A percentile compares a stretch with the other conserved stretches of the same genome.
Evolutionary conservation across 23 tunicate species (phyloP).

Genomic region (Clavelina lepadiformis): DNA sequence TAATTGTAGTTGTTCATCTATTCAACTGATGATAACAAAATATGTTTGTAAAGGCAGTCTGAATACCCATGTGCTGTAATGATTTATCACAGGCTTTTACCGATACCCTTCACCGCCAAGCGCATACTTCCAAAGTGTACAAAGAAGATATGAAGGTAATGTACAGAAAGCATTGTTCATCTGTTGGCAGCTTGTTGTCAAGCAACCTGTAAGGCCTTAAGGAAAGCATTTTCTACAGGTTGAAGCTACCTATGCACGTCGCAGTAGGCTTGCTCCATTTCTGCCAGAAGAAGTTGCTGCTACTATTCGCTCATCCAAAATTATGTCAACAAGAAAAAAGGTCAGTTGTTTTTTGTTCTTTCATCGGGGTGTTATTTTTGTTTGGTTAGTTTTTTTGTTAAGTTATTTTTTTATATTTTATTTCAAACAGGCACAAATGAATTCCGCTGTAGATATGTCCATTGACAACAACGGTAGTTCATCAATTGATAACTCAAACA

Average conservation of each 20-base stretch:
- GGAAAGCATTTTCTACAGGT: constrained; percentile 24
- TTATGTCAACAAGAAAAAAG: background rate
- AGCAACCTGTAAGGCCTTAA: background rate
- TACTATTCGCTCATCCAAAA: constrained; percentile 24
- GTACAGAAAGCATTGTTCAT: no score
- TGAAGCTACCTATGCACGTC: constrained; percentile 88
- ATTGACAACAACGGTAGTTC: constrained; percentile 36
- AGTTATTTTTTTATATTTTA: background rate
- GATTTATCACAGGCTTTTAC: constrained; percentile 76
- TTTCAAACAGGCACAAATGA: constrained; percentile 27
- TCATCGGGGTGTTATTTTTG: background rate
- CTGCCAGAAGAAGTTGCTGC: constrained; percentile 67
- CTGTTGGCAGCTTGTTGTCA: no score
- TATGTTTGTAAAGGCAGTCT: background rate
- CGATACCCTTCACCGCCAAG: constrained; percentile 86
- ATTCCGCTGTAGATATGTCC: constrained; percentile 30
- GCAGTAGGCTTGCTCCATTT: constrained; percentile 42
- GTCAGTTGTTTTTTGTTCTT: background rate
- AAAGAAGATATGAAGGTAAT: constrained; percentile 81
- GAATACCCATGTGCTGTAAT: no score
- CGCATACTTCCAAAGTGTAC: constrained; percentile 58
- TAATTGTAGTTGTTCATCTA: background rate
- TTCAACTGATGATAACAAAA: background rate
- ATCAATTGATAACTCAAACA: background rate
- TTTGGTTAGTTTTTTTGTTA: background rate